Conservation (phyloP, 2,113 vertebrate genomes). For the Catharus minimus region DNA sequence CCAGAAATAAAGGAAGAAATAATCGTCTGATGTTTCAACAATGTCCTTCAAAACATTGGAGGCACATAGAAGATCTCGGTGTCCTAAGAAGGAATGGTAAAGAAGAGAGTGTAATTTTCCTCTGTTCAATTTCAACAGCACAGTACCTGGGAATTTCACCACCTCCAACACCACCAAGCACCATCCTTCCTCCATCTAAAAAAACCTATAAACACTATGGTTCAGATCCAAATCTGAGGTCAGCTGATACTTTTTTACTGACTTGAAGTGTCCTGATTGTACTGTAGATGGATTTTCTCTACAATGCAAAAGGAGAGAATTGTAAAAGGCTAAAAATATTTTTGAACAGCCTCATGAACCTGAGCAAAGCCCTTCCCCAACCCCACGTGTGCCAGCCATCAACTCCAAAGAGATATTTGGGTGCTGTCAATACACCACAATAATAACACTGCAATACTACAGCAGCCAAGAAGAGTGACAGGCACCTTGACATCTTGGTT, state of each 20-base stretch:
- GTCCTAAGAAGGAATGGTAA: neutral
- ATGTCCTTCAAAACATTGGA: neutral
- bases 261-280: neutral
- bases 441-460: no score
- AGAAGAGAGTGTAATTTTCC: neutral
- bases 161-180: neutral
- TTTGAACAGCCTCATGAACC: neutral
- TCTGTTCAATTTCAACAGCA: neutral
- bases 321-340: neutral
- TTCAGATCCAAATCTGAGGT: neutral
- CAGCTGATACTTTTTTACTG: neutral
- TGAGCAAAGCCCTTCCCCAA: neutral
- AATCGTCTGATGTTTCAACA: neutral
- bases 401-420: neutral
- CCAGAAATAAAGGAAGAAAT: neutral
- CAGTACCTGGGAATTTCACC: neutral
- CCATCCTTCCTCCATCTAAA: neutral
- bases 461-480: neutral
- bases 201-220: neutral
- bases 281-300: neutral
- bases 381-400: accelerated
- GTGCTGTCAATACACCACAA: neutral
- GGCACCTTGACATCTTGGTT: neutral
- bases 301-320: neutral
- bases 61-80: neutral